Base-by-base conservation (phyloP, 1,140 invertebrate species). In the Tetranychus urticae region DNA sequence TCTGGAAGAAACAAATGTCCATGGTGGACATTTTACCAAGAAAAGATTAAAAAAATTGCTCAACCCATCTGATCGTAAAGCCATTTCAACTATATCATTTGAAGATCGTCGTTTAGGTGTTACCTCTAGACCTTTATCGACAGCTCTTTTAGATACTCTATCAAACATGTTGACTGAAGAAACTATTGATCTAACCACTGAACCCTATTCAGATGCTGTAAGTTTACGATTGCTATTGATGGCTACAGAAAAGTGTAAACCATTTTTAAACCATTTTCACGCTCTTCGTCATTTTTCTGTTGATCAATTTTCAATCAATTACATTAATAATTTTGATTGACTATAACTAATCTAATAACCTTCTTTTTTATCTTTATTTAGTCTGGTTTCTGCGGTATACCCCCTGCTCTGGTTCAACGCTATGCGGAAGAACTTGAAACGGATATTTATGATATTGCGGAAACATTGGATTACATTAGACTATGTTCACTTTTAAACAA, bases 371-470 rank as follows among this genome's bases (percentile, higher is more conserved):
- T 66, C 59, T 54, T 61, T 57, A 66, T 67, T 1, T 64, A 74
- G 73, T 66, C 64, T 64, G 74, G 74, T 47, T 68, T 70, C 46
- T 74, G 72, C 68, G 72, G 70, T 14, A 71, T 75, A 48, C 74
- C 74, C 36, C 68, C 72, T 5, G 68, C 72, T 14, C 60, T 75
- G 58, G 70, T 75, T 6, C 72, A 74, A 64, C 65, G 74, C 34
- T 75, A 75, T 62, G 68, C 72, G 1, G 71, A 73, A 55, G 74
- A 75, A 64, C 66, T 74, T 33, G 66, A 70, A 59, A 68, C 69
- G 48, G 71, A 74, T 54, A 63, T 73, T 36, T 66, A 65, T 37
- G 70, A 68, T 61, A 67, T 74, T n/a, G 70, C 73, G 5, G 67
- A 71, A 35, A 69, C 70, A 13, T 46, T 75, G 34, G 73, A 75